Evolutionary conservation across 2,888 invertebrate genomes (phyloP).

Genomic region (Acanthoscelides obtectus): DNA sequence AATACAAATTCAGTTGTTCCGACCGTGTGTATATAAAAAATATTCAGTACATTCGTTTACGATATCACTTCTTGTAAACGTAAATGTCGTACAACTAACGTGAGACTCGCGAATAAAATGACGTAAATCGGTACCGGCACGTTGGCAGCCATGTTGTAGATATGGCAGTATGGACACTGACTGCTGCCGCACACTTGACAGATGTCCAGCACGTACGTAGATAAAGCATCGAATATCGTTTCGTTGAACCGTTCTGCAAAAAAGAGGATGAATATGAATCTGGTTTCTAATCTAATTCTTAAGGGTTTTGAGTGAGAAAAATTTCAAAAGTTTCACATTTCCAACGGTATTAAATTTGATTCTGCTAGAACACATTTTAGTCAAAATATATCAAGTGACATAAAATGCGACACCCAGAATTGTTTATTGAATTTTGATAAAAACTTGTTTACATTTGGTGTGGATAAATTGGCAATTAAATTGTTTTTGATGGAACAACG

Average conservation of each 20-base stretch:
- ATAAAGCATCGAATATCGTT: conserved; percentile 82
- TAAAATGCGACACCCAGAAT: no score
- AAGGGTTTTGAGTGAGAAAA: not conserved
- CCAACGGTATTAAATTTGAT: no score
- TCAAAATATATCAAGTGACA: no score
- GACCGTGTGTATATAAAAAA: conserved; percentile 3
- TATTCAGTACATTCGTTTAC: conserved; percentile 14
- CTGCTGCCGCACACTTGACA: conserved; percentile 94
- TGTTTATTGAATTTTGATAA: no score
- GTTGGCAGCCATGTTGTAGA: conserved; percentile 65
- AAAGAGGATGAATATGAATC: no score
- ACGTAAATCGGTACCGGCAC: conserved; percentile 34
- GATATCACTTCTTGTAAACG: conserved; percentile 26
- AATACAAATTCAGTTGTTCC: conserved; percentile 13
- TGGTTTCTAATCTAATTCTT: not conserved
- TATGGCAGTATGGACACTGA: conserved; percentile 88
- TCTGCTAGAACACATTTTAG: no score
- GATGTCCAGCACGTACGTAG: conserved; percentile 82
- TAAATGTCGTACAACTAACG: conserved; percentile 32
- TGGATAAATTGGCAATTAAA: no score
- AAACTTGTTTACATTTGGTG: no score
- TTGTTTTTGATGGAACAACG: no score
- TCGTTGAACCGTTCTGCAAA: conserved; percentile 85
- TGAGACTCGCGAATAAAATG: conserved; percentile 30
- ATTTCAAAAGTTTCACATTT: no score